Evolutionary conservation across 2,888 invertebrate genomes (phyloP).

Genomic region (Cataglyphis livida): DNA sequence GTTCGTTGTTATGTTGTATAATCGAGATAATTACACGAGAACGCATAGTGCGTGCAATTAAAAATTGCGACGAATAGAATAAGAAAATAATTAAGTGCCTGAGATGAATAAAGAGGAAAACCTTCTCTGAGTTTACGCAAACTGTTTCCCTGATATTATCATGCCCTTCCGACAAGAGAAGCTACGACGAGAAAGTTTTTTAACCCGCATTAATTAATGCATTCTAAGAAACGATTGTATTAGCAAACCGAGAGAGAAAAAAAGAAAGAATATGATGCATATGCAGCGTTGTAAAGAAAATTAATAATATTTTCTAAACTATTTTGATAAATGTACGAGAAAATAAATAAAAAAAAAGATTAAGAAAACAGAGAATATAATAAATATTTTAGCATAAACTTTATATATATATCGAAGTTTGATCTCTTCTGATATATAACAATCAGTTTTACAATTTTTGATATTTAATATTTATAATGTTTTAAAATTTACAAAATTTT

Average conservation of each 20-base stretch:
- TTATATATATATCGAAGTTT: neutral
- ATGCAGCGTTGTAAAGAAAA: neutral
- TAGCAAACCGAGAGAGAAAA: neutral
- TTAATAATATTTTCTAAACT: neutral
- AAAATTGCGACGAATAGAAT: conserved; percentile 19
- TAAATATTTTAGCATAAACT: neutral
- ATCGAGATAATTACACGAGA: conserved; percentile 37
- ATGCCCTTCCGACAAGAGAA: conserved; percentile 38
- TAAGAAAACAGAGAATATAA: neutral
- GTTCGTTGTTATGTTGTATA: conserved; percentile 24
- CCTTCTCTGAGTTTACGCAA: conserved; percentile 35
- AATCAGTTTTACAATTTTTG: neutral
- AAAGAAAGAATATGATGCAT: neutral
- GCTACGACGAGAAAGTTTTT: conserved; percentile 51
- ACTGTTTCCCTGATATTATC: conserved; percentile 46
- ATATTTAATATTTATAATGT: neutral
- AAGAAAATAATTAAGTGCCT: conserved; percentile 31
- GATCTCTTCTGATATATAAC: neutral
- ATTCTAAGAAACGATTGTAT: neutral
- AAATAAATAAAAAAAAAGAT: neutral
- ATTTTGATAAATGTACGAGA: neutral
- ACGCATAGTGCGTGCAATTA: conserved; percentile 35
- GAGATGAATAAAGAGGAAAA: conserved; percentile 31
- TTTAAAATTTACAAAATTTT: neutral
- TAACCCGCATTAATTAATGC: conserved; percentile 15